Evolutionary conservation across 2,113 vertebrate species (phyloP).

Genomic region (Helogale parvula): DNA sequence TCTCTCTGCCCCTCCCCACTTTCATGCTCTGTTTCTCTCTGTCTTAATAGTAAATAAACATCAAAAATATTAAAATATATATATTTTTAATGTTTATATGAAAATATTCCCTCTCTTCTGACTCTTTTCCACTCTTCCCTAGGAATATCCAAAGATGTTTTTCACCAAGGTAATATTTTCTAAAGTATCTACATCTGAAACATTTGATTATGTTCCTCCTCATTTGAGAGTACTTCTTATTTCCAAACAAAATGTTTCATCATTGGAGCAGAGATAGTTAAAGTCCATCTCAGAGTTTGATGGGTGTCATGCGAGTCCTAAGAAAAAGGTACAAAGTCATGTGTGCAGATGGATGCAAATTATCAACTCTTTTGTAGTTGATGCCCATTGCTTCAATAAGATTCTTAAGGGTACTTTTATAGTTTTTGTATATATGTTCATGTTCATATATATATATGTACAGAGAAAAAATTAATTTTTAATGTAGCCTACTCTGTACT

Average conservation of each 20-base stretch:
- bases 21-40: no score
- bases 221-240: background rate
- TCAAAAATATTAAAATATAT: background rate
- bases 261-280: background rate
- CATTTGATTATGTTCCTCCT: background rate
- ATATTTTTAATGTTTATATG: background rate
- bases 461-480: background rate
- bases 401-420: background rate
- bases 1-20: no score
- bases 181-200: background rate
- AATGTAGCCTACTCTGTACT: background rate
- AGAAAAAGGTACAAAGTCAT: background rate
- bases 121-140: background rate
- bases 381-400: background rate
- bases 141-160: background rate
- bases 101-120: background rate
- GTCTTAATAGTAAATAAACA: no score
- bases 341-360: background rate
- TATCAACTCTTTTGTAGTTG: background rate
- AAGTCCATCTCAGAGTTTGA: background rate
- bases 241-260: background rate
- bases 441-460: background rate
- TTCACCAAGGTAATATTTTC: background rate
- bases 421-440: background rate
- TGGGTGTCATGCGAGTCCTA: background rate